Evolutionary conservation across 2,888 invertebrate species (phyloP), one percentile per base, ranked within the genome.

Genomic region (Drosophila tanythrix): DNA sequence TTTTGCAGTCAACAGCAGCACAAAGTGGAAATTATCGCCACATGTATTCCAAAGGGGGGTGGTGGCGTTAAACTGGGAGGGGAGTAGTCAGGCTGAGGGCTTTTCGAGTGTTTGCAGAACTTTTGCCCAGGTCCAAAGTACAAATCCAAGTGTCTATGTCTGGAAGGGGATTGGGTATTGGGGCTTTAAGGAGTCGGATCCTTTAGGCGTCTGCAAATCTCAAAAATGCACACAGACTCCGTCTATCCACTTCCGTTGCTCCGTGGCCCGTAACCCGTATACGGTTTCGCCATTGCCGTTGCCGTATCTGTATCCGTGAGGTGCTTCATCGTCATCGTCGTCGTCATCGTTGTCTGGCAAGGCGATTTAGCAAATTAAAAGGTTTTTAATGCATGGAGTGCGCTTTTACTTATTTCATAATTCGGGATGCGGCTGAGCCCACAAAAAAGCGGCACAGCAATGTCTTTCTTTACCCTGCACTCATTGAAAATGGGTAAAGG

Each of bases 321-420:
- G 46, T 61, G 67, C 72, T 70, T 60, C 66, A 15, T 60, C 40
- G 66, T 38, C 38, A 59, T 40, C 48, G 62, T 40, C 65, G 40
- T 68, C 64, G 38, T 63, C 76, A 40, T 46, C 82, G 73, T 76
- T 82, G 91, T 91, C 91, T 92, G 91, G 92, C 89, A 91, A 92
- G 91, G 92, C 91, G 91, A 92, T 92, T 92, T 92, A 92, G 88
- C 91, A 92, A 92, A 92, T 92, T 92, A 92, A 92, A 92, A 92
- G 91, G 92, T 86, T 92, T 91, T 92, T 92, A 92, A 92, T 92
- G 92, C 92, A 88, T 90, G 91, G 78, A 90, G 90, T 90, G 88
- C 83, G 88, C 91, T 88, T 90, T 86, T 82, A 91, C 90, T 91
- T 91, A 91, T 87, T 89, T 90, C 88, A 88, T 91, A 90, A 91